phyloP scores from a whole-genome alignment of 2,888 invertebrate genomes.

The Synergus japonicus region DNA sequence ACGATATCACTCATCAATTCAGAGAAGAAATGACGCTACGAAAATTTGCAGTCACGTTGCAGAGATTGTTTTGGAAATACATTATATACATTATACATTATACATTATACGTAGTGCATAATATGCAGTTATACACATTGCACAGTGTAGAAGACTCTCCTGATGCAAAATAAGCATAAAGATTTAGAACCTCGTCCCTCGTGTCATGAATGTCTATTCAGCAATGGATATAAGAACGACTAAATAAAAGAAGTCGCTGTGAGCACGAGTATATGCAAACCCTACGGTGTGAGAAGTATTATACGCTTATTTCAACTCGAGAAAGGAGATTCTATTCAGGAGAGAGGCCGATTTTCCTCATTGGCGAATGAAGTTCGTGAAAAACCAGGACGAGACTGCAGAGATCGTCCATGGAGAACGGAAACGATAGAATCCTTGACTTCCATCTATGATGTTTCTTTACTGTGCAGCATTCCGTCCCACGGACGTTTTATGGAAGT shows the following conservation, averaged over 20 bases:
- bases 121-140: not conserved
- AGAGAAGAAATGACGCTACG: not conserved
- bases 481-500: conserved; percentile 9
- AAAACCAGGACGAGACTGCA: not conserved
- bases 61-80: not conserved
- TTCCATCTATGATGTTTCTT: not conserved
- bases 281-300: not conserved
- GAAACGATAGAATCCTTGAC: not conserved
- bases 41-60: not conserved
- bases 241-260: not conserved
- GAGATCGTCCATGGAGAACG: not conserved
- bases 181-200: not conserved
- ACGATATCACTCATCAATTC: not conserved
- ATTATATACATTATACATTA: not conserved
- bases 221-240: not conserved
- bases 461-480: not conserved
- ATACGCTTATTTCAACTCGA: not conserved
- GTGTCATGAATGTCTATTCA: not conserved
- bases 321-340: not conserved
- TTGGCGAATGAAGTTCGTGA: not conserved
- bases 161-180: not conserved
- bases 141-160: not conserved
- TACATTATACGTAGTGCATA: not conserved
- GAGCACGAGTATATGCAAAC: not conserved
- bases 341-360: not conserved